Evolutionary conservation across 2,888 invertebrate genomes (phyloP), one percentile per base, ranked within the genome.

Genomic region (Lithophane ornitopus): DNA sequence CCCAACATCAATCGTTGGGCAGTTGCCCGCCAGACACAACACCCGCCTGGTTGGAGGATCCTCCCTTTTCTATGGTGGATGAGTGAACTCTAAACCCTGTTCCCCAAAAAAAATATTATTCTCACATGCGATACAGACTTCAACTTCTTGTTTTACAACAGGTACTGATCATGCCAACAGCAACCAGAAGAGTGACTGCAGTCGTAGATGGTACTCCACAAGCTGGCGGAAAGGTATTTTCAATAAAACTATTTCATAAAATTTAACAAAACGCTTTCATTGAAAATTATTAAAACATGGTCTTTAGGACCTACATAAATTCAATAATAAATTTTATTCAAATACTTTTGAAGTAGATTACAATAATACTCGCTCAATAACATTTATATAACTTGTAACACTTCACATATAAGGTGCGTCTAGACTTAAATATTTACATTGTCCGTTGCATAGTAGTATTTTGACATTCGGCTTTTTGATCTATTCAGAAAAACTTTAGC

Each of bases 151-250:
- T 49, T 49, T 49, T 49, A 8, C 49, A 22, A 49, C 49, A 97
- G 97, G 96, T 98, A 6, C 97, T 99, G 75, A 99, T 99, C 85
- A 99, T 99, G 99, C 99, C 99, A 4, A 98, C 99, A 1, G 98
- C 99, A 0, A 98, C 98, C 0, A 97, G 99, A 87, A 96, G 99
- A 90, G 97, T 98, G 0, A 97, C 98, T 0, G 97, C 98, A 0
- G 97, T 98, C 3, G 97, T 98, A 3, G 98, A 98, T 72, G 98
- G 98, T 3, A 97, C 97, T 8, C 97, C 98, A 0, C 98, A 98
- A 28, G 97, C 98, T 8, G 98, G 98, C 80, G 98, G 98, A 87
- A 98, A 98, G 96, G 95, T 96, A 90, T 87, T 61, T 12, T 19
- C 58, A 62, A 3, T 22, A 28, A 19, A n/a, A 74, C 3, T 22